Conservation (phyloP, 2,797 vertebrate genomes). For the Microhierax caerulescens region DNA sequence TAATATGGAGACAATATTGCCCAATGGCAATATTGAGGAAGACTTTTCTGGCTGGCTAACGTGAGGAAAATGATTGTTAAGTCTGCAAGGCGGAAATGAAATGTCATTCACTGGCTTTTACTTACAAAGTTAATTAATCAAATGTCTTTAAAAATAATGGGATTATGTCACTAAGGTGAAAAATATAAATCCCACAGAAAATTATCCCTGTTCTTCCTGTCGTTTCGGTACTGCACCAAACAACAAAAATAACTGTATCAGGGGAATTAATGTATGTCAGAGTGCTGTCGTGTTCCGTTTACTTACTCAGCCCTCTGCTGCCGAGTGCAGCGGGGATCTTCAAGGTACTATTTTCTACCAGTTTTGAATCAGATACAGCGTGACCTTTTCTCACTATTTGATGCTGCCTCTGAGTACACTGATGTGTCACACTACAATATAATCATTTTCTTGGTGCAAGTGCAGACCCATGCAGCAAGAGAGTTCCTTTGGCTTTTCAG, state of each 20-base stretch:
- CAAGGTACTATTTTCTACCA: not conserved
- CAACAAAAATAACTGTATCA: not conserved
- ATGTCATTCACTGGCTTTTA: not conserved
- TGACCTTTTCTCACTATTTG: not conserved
- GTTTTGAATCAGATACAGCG: not conserved
- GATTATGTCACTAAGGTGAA: not conserved
- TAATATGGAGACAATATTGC: not conserved
- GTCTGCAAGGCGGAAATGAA: not conserved
- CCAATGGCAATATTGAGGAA: not conserved
- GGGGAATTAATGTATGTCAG: not conserved
- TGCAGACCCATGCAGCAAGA: not conserved
- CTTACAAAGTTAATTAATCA: not conserved
- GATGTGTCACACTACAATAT: not conserved
- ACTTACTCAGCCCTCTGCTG: not conserved
- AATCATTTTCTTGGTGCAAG: not conserved
- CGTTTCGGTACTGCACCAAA: not conserved
- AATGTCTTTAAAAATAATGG: not conserved
- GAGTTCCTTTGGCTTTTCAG: not conserved
- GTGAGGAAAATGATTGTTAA: not conserved
- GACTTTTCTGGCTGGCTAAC: not conserved
- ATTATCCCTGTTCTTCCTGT: not conserved
- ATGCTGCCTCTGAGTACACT: not conserved
- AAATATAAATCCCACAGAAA: not conserved
- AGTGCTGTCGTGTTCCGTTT: not conserved
- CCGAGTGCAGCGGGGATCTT: accelerated